phyloP scores from a whole-genome alignment of 92 coral and sea anemone species.

The Hydrozoanthus gracilis region DNA sequence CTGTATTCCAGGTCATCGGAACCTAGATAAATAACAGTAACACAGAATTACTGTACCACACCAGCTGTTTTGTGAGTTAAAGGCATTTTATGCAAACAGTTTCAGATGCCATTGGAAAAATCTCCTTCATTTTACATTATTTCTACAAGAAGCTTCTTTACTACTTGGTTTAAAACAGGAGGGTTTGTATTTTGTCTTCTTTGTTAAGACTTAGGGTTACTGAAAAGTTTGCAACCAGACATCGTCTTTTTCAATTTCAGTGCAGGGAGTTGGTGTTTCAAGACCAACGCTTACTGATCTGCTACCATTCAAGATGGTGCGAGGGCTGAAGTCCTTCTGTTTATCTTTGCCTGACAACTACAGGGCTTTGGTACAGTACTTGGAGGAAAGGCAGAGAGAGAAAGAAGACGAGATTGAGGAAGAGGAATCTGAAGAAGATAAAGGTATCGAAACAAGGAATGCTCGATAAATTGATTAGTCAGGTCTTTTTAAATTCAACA shows the following conservation, averaged over 20 bases:
- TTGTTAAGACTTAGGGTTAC: neutral
- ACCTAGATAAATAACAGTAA: too few species aligned
- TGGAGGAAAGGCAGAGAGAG: constrained; percentile 69
- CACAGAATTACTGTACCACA: too few species aligned
- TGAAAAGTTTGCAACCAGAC: too few species aligned
- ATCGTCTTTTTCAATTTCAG: constrained; percentile 32
- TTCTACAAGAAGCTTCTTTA: too few species aligned
- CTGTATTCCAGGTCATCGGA: too few species aligned
- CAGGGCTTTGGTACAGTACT: constrained; percentile 58
- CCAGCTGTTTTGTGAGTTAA: too few species aligned
- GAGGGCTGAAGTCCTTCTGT: constrained; percentile 57
- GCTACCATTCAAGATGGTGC: constrained; percentile 80
- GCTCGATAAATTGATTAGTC: neutral
- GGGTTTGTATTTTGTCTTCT: neutral
- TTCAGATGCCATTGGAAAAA: too few species aligned
- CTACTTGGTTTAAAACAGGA: too few species aligned
- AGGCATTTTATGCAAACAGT: too few species aligned
- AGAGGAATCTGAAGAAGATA: constrained; percentile 67
- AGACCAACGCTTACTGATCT: constrained; percentile 88
- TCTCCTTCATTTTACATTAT: too few species aligned
- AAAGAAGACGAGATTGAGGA: constrained; percentile 70
- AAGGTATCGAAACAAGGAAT: constrained; percentile 49
- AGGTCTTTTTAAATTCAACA: too few species aligned
- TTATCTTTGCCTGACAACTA: constrained; percentile 69
- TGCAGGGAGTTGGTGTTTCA: constrained; percentile 91